A percentile compares a stretch with the other conserved stretches of the same genome.
phyloP scores from a whole-genome alignment of 2,888 invertebrate genomes.

The Keiferia lycopersicella region DNA sequence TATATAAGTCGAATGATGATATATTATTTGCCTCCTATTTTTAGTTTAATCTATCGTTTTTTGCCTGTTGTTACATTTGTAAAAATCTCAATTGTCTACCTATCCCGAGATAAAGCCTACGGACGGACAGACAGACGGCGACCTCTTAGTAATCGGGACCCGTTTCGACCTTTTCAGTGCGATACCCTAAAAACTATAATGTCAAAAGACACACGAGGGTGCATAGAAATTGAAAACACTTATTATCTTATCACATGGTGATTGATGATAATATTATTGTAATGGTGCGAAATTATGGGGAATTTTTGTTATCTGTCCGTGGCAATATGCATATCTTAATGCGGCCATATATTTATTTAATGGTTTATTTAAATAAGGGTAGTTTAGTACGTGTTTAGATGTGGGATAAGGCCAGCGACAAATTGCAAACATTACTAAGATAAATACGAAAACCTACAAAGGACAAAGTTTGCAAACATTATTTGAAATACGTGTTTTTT shows the following conservation, averaged over 20 bases:
- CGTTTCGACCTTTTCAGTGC: too few relatives aligned
- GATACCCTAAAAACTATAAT: constrained; percentile 45
- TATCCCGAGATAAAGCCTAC: too few relatives aligned
- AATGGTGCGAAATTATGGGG: constrained; percentile 51
- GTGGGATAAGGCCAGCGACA: neutral
- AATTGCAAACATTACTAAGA: constrained; percentile 1
- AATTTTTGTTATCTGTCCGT: constrained; percentile 33
- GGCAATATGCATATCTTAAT: constrained; percentile 28
- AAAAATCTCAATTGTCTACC: too few relatives aligned
- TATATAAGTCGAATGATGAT: too few relatives aligned
- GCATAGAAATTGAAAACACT: constrained; percentile 69
- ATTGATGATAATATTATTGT: constrained; percentile 60
- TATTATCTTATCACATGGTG: constrained; percentile 68
- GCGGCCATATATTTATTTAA: constrained; percentile 13
- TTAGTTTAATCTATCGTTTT: too few relatives aligned
- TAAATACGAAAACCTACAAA: neutral
- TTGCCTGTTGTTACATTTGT: too few relatives aligned
- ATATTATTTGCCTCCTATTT: too few relatives aligned
- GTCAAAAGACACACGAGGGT: constrained; percentile 51
- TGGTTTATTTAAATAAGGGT: constrained; percentile 16
- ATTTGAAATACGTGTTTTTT: neutral
- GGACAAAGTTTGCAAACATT: neutral
- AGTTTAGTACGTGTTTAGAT: neutral
- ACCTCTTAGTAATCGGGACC: too few relatives aligned
- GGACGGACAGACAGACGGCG: too few relatives aligned